Percentiles rank a stretch among this genome's conserved stretches.
These are phyloP conservation scores for Ruditapes philippinarum DNA, from an alignment of 1,140 invertebrate species.

Conservation along the genomic window DNA sequence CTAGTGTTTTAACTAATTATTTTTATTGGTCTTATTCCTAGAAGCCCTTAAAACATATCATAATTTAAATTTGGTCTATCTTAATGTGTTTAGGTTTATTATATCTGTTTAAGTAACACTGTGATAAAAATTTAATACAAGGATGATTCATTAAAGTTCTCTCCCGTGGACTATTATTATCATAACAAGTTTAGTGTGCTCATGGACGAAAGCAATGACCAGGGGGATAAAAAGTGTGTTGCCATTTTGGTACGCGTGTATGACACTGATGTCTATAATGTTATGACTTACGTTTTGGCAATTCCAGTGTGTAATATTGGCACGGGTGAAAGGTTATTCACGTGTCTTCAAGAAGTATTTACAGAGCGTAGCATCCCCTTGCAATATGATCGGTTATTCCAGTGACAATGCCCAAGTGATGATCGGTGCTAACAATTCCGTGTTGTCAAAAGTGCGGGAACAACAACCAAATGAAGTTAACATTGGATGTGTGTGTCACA, in stretches of 20 bases:
- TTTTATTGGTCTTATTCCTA: no score
- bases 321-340: not conserved
- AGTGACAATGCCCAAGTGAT: constrained; percentile 40
- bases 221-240: constrained; percentile 15
- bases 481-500: constrained; percentile 54
- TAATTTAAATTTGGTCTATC: no score
- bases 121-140: no score
- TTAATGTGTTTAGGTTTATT: no score
- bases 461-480: constrained; percentile 40
- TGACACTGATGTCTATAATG: not conserved
- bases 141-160: no score
- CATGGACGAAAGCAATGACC: constrained; percentile 49
- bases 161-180: no score
- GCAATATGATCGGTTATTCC: not conserved
- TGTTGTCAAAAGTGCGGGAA: constrained; percentile 18
- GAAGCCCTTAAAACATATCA: no score
- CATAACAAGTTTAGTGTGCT: constrained; percentile 20
- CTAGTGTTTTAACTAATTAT: no score
- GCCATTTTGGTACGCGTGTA: constrained; percentile 34
- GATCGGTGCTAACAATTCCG: constrained; percentile 47
- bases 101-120: no score
- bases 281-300: constrained; percentile 3
- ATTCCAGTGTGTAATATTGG: constrained; percentile 46
- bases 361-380: not conserved
- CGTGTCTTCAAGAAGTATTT: not conserved